phyloP scores from a whole-genome alignment of 2,888 invertebrate genomes.

The Epinotia demarniana region DNA sequence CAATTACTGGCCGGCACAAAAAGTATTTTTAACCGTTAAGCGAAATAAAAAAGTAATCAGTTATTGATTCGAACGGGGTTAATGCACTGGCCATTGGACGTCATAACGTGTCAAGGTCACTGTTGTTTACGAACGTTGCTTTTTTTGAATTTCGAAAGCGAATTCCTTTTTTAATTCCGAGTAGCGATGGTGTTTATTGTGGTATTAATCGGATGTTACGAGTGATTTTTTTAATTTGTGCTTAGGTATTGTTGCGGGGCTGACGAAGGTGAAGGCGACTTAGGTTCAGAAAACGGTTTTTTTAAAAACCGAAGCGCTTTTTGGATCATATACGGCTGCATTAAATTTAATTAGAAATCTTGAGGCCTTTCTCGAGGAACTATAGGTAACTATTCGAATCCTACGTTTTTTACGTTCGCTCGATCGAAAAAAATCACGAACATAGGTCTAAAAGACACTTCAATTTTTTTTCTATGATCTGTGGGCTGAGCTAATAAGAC shows the following conservation, averaged over 20 bases:
- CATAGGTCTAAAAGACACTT: no score
- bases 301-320: no score
- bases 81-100: conserved; percentile 52
- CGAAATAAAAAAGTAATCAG: conserved; percentile 75
- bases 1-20: conserved; percentile 64
- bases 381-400: no score
- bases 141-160: conserved; percentile 46
- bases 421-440: no score
- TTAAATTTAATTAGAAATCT: no score
- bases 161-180: conserved; percentile 1
- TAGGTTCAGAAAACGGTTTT: no score
- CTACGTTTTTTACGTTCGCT: no score
- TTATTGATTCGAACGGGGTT: conserved; percentile 68
- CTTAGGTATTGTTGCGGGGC: neutral
- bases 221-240: conserved; percentile 23
- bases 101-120: conserved; percentile 65
- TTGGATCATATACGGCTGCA: no score
- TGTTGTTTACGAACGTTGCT: conserved; percentile 58
- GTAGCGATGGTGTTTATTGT: neutral
- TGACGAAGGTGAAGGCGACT: neutral
- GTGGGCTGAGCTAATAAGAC: no score
- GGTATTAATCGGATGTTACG: neutral
- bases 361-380: no score
- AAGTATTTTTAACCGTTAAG: conserved; percentile 73
- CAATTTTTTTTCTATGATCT: no score